A percentile compares a stretch with the other conserved stretches of the same genome.
Evolutionary conservation across 2,113 vertebrate genomes (phyloP).

Genomic region (Hydrolagus affinis): DNA sequence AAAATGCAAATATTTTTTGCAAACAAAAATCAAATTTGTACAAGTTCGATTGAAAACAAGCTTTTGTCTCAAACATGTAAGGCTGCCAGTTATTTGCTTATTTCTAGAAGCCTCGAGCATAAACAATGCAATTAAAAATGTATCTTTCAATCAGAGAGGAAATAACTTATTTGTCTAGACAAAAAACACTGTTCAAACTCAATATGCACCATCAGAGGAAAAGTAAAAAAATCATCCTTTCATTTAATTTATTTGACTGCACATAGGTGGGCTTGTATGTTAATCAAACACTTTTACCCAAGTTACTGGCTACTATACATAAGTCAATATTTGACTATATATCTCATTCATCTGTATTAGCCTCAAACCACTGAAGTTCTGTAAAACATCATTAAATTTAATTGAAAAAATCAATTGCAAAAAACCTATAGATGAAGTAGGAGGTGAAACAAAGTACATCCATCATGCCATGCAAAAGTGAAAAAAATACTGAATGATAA

Average conservation of each 20-base stretch:
- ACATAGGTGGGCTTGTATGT: slow-evolving; percentile 42
- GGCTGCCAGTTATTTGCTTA: neutral
- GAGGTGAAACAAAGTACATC: slow-evolving; percentile 5
- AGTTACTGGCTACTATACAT: slow-evolving; percentile 43
- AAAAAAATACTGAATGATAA: slow-evolving; percentile 8
- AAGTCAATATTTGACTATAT: slow-evolving; percentile 51
- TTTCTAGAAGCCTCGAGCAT: neutral
- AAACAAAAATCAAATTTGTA: neutral
- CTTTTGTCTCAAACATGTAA: neutral
- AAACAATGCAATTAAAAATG: neutral
- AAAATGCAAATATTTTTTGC: neutral
- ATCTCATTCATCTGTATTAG: slow-evolving; percentile 56
- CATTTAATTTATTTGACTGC: slow-evolving; percentile 45
- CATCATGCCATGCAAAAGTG: neutral
- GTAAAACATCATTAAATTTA: slow-evolving; percentile 48
- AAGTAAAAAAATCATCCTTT: slow-evolving; percentile 43
- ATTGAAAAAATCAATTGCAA: slow-evolving; percentile 53
- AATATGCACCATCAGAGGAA: slow-evolving; percentile 47
- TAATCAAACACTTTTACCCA: slow-evolving; percentile 54
- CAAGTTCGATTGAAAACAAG: neutral
- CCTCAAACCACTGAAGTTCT: slow-evolving; percentile 47
- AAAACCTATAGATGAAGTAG: slow-evolving; percentile 34
- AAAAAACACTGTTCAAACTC: neutral
- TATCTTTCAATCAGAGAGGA: neutral
- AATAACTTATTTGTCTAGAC: neutral